A percentile compares a stretch with the other conserved stretches of the same genome.
These are phyloP conservation scores for Chrysomela aeneicollis DNA, from an alignment of 2,888 invertebrate genomes.

Conservation along the genomic window DNA sequence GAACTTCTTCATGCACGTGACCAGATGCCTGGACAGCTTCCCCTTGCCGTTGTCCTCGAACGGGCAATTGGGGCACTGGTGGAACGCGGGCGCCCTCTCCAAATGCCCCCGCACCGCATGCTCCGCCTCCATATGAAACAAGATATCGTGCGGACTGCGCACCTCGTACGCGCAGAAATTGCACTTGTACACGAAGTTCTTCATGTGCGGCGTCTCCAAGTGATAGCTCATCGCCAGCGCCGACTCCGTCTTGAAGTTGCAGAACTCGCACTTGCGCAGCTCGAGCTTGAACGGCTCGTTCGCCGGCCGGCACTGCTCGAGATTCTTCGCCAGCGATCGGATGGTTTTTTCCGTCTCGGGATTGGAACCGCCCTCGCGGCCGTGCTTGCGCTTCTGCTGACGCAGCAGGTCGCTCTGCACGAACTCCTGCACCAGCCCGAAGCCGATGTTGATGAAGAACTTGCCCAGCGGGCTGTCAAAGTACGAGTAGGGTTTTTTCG, in stretches of 20 bases:
- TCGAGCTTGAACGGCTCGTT: constrained; percentile 76
- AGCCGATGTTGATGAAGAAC: constrained; percentile 90
- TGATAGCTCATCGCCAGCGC: constrained; percentile 84
- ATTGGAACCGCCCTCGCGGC: constrained; percentile 72
- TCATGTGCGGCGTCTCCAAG: constrained; percentile 91
- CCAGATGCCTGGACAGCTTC: constrained; percentile 85
- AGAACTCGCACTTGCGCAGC: constrained; percentile 85
- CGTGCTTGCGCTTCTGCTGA: constrained; percentile 85
- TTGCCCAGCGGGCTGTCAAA: constrained; percentile 89
- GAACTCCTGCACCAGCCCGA: constrained; percentile 89
- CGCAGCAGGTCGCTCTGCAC: constrained; percentile 92
- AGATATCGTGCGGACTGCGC: constrained; percentile 85
- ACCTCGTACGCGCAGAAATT: constrained; percentile 60
- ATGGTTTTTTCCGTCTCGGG: constrained; percentile 81
- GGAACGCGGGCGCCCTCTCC: constrained; percentile 85
- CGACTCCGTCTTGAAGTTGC: constrained; percentile 90
- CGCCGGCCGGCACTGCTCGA: constrained; percentile 86
- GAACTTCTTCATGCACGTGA: constrained; percentile 89
- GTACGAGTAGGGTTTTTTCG: constrained; percentile 66
- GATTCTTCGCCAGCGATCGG: constrained; percentile 81
- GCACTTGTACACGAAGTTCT: constrained; percentile 85
- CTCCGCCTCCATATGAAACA: constrained; percentile 90
- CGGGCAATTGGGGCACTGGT: constrained; percentile 92
- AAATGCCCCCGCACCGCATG: constrained; percentile 85
- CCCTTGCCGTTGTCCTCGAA: constrained; percentile 94